A percentile compares a stretch with the other conserved stretches of the same genome.
Conservation (phyloP, 2,113 vertebrate genomes). For the Patagioenas fasciata region DNA sequence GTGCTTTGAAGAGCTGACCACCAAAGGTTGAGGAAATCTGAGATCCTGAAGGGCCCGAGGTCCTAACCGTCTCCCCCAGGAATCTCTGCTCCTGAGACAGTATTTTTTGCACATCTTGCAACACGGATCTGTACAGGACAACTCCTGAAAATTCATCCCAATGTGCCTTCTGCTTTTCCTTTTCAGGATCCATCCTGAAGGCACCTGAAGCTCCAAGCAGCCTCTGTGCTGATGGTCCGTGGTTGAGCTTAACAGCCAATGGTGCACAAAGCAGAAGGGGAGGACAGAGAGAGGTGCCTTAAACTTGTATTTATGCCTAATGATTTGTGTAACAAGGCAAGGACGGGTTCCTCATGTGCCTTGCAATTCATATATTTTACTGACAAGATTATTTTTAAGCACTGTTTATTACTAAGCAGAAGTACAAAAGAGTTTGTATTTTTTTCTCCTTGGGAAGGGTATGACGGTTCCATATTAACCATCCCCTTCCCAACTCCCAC, state of each 20-base stretch:
- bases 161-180: neutral
- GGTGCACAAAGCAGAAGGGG: neutral
- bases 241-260: neutral
- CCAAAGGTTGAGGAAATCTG: neutral
- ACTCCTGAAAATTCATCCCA: neutral
- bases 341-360: conserved; percentile 43
- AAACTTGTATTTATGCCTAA: conserved; percentile 29
- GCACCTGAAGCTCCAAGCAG: neutral
- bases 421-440: conserved; percentile 21
- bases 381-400: conserved; percentile 40
- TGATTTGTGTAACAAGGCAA: neutral
- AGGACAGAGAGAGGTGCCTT: conserved; percentile 29
- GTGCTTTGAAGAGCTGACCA: neutral
- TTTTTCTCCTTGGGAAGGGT: neutral
- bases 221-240: neutral
- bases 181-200: neutral
- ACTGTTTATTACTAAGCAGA: conserved; percentile 53
- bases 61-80: neutral
- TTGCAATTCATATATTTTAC: conserved; percentile 44
- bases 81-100: neutral
- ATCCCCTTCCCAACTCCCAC: neutral
- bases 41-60: neutral
- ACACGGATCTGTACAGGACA: neutral
- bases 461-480: neutral
- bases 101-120: neutral